Base-by-base conservation (phyloP, 2,888 invertebrate genomes). In the Polia nebulosa region DNA sequence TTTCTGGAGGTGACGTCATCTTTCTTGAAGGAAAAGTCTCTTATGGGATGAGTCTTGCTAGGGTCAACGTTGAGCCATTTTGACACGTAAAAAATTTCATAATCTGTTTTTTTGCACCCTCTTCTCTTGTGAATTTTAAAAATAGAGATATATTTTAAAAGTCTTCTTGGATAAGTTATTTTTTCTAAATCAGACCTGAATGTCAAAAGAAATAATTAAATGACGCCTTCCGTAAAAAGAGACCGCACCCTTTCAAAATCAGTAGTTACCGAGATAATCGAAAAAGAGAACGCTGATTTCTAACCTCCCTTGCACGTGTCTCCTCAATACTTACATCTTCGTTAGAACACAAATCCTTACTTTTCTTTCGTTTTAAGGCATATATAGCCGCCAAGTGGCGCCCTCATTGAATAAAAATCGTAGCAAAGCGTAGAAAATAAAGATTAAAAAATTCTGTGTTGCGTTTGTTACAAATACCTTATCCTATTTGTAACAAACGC, bases 341-440 rank as follows among this genome's bases (percentile, higher is more conserved):
- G 88, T 92, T 90, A 90, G 78, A 74, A 73, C 63, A 87, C 87
- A 89, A 90, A 85, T 88, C 87, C 87, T 86, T 81, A 71, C 71
- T 84, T 87, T 80, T n/a, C n/a, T 79, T 77, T 78, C 66, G 75
- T 83, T 84, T 85, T 85, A 82, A n/a, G n/a, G n/a, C n/a, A n/a
- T n/a, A n/a, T n/a, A n/a, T n/a, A n/a, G n/a, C n/a, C n/a, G n/a
- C n/a, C n/a, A n/a, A n/a, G n/a, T n/a, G n/a, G n/a, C n/a, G n/a
- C n/a, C n/a, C n/a, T n/a, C n/a, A n/a, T n/a, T n/a, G n/a, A n/a
- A n/a, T n/a, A n/a, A n/a, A n/a, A n/a, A n/a, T n/a, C n/a, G n/a
- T n/a, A n/a, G n/a, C n/a, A n/a, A n/a, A n/a, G n/a, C n/a, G n/a
- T n/a, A n/a, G n/a, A n/a, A n/a, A n/a, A n/a, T n/a, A n/a, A n/a